These are phyloP conservation scores for Clarias batrachus DNA, from an alignment of 2,113 vertebrate species.

Conservation along the genomic window DNA sequence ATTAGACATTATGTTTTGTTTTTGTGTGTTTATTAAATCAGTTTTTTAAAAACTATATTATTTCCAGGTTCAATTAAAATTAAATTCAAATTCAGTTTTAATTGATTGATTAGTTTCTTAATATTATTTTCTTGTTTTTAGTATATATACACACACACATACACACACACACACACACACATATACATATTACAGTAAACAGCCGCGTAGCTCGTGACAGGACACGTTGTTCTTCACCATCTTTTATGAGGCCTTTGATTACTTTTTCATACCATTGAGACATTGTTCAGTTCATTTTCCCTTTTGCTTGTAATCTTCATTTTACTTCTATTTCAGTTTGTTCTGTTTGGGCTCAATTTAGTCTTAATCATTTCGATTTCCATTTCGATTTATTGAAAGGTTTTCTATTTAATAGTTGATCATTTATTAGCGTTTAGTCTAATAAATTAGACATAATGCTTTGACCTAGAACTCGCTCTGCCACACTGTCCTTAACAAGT, in stretches of 20 bases:
- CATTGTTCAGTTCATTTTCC: neutral
- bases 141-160: too few species aligned
- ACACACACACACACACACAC: too few species aligned
- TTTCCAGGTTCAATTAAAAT: neutral
- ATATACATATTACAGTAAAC: neutral
- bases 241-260: neutral
- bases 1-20: neutral
- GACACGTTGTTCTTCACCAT: neutral
- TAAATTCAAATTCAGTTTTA: neutral
- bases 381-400: neutral
- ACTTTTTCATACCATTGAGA: neutral
- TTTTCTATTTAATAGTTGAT: neutral
- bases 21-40: neutral
- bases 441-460: neutral
- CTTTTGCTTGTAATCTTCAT: neutral
- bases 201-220: neutral
- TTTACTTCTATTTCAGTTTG: neutral
- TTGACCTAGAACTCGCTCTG: conserved; percentile 12
- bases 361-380: neutral
- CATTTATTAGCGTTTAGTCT: neutral
- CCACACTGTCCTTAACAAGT: conserved; percentile 12
- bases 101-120: neutral
- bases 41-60: neutral
- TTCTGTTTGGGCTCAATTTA: neutral
- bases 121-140: neutral